Conservation (phyloP, 92 coral and sea anemone genomes). For the Palythoa grandiflora region DNA sequence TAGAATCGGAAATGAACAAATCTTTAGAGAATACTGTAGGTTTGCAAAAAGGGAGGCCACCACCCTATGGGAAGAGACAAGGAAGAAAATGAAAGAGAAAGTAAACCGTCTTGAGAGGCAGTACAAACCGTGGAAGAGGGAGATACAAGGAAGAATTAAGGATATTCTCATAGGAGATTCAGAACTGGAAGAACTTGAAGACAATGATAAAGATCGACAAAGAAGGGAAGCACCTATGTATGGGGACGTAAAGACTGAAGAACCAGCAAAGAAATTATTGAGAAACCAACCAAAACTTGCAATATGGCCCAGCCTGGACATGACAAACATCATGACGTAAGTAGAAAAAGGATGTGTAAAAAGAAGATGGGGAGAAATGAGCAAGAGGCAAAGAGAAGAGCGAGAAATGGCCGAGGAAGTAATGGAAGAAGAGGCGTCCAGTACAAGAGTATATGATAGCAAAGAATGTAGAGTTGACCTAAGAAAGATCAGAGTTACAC, state of each 20-base stretch:
- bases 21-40: slow-evolving; percentile 2
- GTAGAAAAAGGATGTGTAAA: slow-evolving; percentile 32
- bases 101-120: neutral
- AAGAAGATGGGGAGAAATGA: slow-evolving; percentile 29
- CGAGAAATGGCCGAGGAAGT: neutral
- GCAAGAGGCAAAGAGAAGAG: neutral
- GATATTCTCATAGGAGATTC: neutral
- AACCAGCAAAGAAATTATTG: neutral
- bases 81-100: slow-evolving; percentile 18
- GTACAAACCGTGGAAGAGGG: slow-evolving; percentile 34
- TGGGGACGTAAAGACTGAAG: neutral
- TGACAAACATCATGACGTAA: slow-evolving; percentile 30
- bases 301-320: slow-evolving; percentile 4
- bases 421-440: too few species aligned
- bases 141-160: neutral
- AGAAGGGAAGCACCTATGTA: neutral
- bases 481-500: too few species aligned
- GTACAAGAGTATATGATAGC: neutral
- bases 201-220: neutral
- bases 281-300: slow-evolving; percentile 32
- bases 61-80: neutral
- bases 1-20: neutral
- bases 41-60: neutral
- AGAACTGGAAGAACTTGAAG: neutral
- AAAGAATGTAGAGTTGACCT: too few species aligned